phyloP scores from a whole-genome alignment of 2,113 vertebrate genomes.

The Apodemus speciosus region DNA sequence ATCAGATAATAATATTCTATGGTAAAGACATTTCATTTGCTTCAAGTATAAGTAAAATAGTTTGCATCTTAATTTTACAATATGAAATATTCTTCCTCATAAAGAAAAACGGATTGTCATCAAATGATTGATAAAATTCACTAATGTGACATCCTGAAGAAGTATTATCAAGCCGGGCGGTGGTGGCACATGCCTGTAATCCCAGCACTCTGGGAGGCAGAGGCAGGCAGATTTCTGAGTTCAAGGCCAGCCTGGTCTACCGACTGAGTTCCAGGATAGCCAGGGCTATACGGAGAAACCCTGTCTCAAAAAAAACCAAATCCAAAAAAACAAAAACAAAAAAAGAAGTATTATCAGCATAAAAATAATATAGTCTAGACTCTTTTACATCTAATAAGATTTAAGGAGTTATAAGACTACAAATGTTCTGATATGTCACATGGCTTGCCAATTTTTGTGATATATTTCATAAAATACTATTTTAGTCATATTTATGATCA shows the following conservation, averaged over 20 bases:
- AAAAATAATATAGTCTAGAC: neutral
- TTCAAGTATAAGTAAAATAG: conserved; percentile 4
- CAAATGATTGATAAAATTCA: neutral
- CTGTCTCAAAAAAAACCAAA: no score
- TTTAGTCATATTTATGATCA: neutral
- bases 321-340: no score
- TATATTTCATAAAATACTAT: neutral
- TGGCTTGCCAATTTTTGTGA: neutral
- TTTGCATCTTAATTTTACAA: conserved; percentile 36
- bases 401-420: neutral
- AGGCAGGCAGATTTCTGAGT: no score
- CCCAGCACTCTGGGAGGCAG: no score
- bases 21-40: conserved; percentile 32
- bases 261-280: no score
- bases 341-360: conserved; percentile 29
- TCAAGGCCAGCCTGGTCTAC: no score
- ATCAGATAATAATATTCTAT: neutral
- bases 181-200: no score
- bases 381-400: neutral
- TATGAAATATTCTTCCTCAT: conserved; percentile 19
- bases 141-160: conserved; percentile 20
- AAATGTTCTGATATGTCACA: neutral
- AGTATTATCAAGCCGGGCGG: conserved; percentile 23
- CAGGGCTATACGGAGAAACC: no score
- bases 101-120: neutral